Percentiles rank a stretch among this genome's conserved stretches.
Conservation (phyloP, 2,888 invertebrate species). For the Synanthedon tipuliformis region DNA sequence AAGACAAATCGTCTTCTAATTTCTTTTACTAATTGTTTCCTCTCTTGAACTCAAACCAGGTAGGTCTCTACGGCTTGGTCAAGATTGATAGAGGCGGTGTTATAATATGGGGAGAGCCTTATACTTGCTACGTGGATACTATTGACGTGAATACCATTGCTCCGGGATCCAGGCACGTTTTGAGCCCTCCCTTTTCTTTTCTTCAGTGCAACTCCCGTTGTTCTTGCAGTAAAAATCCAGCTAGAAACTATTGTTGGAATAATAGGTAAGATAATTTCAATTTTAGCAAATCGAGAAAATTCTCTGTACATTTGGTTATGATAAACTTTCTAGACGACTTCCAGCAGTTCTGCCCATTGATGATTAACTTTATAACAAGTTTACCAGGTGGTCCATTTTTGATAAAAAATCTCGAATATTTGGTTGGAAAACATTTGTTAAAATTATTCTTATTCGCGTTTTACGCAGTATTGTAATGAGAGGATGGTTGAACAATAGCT, state of each 20-base stretch:
- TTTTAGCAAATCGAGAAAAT: no score
- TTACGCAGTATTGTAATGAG: not conserved
- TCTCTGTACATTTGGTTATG: no score
- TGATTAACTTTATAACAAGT: no score
- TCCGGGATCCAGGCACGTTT: constrained; percentile 36
- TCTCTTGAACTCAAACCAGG: constrained; percentile 40
- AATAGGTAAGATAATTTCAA: constrained; percentile 22
- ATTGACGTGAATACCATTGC: constrained; percentile 48
- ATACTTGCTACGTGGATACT: constrained; percentile 79
- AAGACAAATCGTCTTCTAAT: not conserved
- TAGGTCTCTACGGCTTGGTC: constrained; percentile 79
- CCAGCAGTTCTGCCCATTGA: no score
- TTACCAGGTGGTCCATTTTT: no score
- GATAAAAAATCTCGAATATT: no score
- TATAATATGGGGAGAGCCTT: constrained; percentile 79
- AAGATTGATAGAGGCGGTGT: constrained; percentile 86
- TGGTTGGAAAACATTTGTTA: no score
- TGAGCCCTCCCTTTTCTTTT: constrained; percentile 22
- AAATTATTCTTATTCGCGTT: no score
- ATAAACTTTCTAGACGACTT: no score
- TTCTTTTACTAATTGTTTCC: constrained; percentile 35
- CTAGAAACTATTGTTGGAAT: constrained; percentile 51
- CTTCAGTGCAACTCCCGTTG: constrained; percentile 32
- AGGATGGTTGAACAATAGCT: not conserved
- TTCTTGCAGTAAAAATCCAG: constrained; percentile 25